These are phyloP conservation scores for Carapus acus DNA, from an alignment of 2,797 vertebrate genomes.

Conservation along the genomic window DNA sequence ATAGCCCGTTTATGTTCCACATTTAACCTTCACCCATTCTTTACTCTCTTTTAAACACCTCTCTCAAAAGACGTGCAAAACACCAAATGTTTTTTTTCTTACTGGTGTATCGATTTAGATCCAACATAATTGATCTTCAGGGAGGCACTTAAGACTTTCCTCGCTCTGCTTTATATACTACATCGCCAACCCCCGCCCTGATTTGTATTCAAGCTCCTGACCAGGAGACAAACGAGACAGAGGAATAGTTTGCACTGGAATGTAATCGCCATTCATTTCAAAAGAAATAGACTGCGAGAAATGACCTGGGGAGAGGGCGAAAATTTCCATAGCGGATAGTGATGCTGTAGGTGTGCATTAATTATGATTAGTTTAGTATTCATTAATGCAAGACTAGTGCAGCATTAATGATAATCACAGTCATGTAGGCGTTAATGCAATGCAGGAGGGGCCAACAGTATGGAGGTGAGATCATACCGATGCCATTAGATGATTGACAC, in stretches of 20 bases:
- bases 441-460: too few relatives aligned
- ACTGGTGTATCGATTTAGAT: conserved; percentile 49
- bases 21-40: conserved; percentile 25
- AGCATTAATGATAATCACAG: too few relatives aligned
- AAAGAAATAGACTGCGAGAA: too few relatives aligned
- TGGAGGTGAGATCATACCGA: too few relatives aligned
- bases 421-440: too few relatives aligned
- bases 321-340: too few relatives aligned
- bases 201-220: conserved; percentile 36
- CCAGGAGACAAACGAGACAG: conserved; percentile 22
- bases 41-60: conserved; percentile 18
- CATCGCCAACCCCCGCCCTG: conserved; percentile 23
- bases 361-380: too few relatives aligned
- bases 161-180: conserved; percentile 37
- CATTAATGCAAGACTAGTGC: too few relatives aligned
- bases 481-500: too few relatives aligned
- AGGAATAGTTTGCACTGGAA: background rate
- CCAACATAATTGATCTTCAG: conserved; percentile 54
- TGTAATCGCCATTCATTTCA: too few relatives aligned
- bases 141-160: conserved; percentile 43
- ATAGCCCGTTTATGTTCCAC: conserved; percentile 6
- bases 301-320: too few relatives aligned
- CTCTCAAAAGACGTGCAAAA: conserved; percentile 30
- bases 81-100: conserved; percentile 30
- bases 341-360: too few relatives aligned